phyloP scores from a whole-genome alignment of 2,888 invertebrate genomes.

The Crepidodera aurea region DNA sequence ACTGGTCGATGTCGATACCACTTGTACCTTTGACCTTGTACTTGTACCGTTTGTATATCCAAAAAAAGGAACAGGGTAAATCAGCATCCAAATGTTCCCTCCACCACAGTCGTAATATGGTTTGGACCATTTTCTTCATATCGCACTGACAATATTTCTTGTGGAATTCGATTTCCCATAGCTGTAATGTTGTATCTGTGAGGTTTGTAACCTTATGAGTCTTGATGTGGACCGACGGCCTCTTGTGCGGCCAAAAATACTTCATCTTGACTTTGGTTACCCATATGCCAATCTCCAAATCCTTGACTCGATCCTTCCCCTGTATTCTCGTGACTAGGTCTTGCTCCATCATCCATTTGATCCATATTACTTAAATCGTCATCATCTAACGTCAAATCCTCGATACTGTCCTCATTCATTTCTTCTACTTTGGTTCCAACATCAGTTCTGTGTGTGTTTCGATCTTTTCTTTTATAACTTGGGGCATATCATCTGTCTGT shows the following conservation, averaged over 20 bases:
- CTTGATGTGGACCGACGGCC: slow-evolving; percentile 78
- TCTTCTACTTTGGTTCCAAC: slow-evolving; percentile 79
- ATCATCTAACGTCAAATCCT: slow-evolving; percentile 85
- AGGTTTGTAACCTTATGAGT: slow-evolving; percentile 91
- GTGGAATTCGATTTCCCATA: slow-evolving; percentile 77
- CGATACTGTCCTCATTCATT: slow-evolving; percentile 77
- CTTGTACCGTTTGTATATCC: slow-evolving; percentile 88
- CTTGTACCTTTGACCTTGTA: slow-evolving; percentile 95
- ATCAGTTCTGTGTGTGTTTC: slow-evolving; percentile 66
- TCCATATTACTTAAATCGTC: slow-evolving; percentile 78
- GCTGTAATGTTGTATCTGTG: slow-evolving; percentile 82
- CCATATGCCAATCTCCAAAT: slow-evolving; percentile 86
- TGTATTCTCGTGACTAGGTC: slow-evolving; percentile 73
- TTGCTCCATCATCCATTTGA: slow-evolving; percentile 74
- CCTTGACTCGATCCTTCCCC: slow-evolving; percentile 79
- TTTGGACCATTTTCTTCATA: slow-evolving; percentile 95
- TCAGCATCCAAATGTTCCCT: slow-evolving; percentile 98
- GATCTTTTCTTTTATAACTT: slow-evolving; percentile 65
- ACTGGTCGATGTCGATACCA: slow-evolving; percentile 96
- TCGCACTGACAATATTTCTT: slow-evolving; percentile 86
- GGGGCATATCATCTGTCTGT: slow-evolving; percentile 54
- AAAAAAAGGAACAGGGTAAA: slow-evolving; percentile 96
- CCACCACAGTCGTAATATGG: slow-evolving; percentile 98
- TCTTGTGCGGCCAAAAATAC: slow-evolving; percentile 85
- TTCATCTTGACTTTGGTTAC: slow-evolving; percentile 84